Conservation (phyloP, 2,888 invertebrate species). For the Coleophora deauratella region DNA sequence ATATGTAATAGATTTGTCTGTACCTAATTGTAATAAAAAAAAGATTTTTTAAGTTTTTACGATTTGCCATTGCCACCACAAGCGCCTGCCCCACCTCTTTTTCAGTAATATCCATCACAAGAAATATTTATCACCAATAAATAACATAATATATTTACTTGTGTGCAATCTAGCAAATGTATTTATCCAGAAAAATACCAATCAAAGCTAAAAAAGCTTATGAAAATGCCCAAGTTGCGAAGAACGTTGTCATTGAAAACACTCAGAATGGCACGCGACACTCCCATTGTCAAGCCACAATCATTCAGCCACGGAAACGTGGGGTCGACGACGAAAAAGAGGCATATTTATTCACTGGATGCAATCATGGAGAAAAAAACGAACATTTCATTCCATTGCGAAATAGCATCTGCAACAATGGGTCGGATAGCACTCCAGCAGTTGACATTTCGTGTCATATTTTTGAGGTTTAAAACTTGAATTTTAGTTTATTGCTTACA, state of each 20-base stretch:
- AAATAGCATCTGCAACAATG: slow-evolving; percentile 22
- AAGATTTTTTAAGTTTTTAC: no score
- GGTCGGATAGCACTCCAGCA: not conserved
- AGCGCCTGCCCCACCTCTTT: no score
- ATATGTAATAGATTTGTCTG: no score
- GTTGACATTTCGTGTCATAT: not conserved
- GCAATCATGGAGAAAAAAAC: slow-evolving; percentile 54
- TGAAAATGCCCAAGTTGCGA: slow-evolving; percentile 12
- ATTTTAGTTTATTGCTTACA: no score
- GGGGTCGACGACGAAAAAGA: slow-evolving; percentile 33
- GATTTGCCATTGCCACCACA: no score
- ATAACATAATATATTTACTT: no score
- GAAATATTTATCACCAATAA: no score
- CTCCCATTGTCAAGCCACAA: slow-evolving; percentile 46
- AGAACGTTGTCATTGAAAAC: slow-evolving; percentile 36
- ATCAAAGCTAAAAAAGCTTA: slow-evolving; percentile 5
- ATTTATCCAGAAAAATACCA: no score
- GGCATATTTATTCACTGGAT: slow-evolving; percentile 53
- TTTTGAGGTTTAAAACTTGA: no score
- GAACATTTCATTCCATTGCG: slow-evolving; percentile 39
- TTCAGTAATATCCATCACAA: no score
- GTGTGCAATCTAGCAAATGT: no score
- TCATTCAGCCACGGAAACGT: slow-evolving; percentile 41
- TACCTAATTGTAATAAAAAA: no score
- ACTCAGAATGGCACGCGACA: slow-evolving; percentile 60